A percentile compares a stretch with the other conserved stretches of the same genome.
Evolutionary conservation across 2,797 vertebrate species (phyloP).

Genomic region (Enteromius afrohamiltoni): DNA sequence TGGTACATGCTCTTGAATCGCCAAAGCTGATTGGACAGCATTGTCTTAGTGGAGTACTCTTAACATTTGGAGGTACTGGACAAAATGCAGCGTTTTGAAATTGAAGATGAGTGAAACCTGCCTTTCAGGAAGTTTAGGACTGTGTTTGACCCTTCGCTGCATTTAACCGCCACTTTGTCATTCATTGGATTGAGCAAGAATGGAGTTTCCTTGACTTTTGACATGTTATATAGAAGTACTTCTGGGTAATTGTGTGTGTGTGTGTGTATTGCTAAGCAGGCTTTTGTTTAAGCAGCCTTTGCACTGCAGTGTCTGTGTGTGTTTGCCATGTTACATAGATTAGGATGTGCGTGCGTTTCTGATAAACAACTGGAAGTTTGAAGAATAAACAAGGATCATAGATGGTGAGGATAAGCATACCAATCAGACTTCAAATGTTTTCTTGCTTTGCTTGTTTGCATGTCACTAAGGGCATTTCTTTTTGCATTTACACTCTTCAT

Average conservation of each 20-base stretch:
- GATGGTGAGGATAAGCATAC: conserved; percentile 11
- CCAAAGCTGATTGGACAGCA: conserved; percentile 70
- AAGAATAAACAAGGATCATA: conserved; percentile 26
- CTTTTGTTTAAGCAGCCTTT: conserved; percentile 4
- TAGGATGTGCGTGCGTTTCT: conserved; percentile 19
- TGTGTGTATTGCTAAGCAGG: conserved; percentile 2
- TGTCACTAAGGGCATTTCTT: not conserved
- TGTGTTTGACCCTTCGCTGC: not conserved
- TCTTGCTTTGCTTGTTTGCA: conserved; percentile 31
- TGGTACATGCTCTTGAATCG: conserved; percentile 69
- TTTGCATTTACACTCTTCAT: conserved; percentile 25
- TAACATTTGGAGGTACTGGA: conserved; percentile 17
- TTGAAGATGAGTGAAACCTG: conserved; percentile 3
- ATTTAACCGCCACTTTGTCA: not conserved
- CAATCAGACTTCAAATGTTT: conserved; percentile 35
- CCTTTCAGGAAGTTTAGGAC: not conserved
- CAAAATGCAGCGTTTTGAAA: conserved; percentile 6
- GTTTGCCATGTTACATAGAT: conserved; percentile 13
- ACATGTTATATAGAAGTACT: conserved; percentile 15
- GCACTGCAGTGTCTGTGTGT: not conserved
- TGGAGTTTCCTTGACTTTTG: conserved; percentile 30
- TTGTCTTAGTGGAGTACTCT: conserved; percentile 42
- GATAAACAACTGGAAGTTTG: conserved; percentile 26
- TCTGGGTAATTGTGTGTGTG: conserved; percentile 32
- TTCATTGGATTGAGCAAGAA: conserved; percentile 23